A percentile compares a stretch with the other conserved stretches of the same genome.
Conservation (phyloP, 2,113 vertebrate species). For the Pelodiscus sinensis region DNA sequence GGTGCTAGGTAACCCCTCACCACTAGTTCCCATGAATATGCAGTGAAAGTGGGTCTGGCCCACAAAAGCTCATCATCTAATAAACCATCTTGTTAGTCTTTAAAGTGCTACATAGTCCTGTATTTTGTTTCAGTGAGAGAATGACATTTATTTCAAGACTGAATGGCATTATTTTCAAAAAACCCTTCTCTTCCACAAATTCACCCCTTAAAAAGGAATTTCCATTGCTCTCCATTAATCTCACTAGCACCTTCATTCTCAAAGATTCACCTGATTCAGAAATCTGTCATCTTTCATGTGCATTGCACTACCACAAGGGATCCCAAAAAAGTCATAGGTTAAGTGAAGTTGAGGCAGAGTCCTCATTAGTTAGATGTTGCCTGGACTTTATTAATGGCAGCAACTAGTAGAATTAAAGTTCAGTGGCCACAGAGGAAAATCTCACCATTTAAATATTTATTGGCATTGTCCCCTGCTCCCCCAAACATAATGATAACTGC, state of each 20-base stretch:
- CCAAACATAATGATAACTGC: neutral
- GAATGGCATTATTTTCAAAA: neutral
- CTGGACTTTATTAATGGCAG: conserved; percentile 69
- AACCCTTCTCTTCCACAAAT: neutral
- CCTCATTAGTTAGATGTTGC: conserved; percentile 67
- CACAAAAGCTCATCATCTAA: no score
- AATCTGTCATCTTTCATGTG: conserved; percentile 15
- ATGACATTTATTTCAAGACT: neutral
- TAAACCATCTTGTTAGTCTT: no score
- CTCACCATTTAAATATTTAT: conserved; percentile 59
- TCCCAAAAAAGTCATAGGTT: conserved; percentile 54
- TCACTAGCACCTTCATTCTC: neutral
- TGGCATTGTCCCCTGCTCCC: conserved; percentile 36
- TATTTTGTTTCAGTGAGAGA: neutral
- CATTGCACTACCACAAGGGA: neutral
- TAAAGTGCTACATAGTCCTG: no score
- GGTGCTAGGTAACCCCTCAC: no score
- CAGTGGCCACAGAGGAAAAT: conserved; percentile 40
- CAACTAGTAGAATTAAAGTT: conserved; percentile 60
- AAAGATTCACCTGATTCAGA: conserved; percentile 8
- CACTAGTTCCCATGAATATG: no score
- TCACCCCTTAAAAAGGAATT: neutral
- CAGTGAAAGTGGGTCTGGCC: no score
- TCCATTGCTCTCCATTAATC: conserved; percentile 21
- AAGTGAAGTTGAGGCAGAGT: conserved; percentile 48